phyloP scores from a whole-genome alignment of 2,113 vertebrate species.

The Tachycineta bicolor region DNA sequence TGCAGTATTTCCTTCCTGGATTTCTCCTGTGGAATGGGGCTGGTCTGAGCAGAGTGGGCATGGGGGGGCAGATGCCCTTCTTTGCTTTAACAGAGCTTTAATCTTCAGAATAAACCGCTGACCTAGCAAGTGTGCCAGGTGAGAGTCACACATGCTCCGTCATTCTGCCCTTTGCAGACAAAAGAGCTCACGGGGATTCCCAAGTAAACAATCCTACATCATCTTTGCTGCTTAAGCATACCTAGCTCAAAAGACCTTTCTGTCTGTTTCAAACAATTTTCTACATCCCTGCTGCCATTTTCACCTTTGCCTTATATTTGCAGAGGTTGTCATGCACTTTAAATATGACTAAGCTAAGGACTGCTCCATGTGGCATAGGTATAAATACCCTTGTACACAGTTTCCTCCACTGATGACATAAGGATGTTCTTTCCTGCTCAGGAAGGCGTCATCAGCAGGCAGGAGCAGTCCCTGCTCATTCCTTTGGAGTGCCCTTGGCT shows the following conservation, averaged over 20 bases:
- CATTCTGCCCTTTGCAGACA: not conserved
- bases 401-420: not conserved
- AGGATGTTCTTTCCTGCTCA: not conserved
- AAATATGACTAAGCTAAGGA: not conserved
- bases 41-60: not conserved
- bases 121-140: not conserved
- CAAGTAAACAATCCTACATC: not conserved
- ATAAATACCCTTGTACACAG: not conserved
- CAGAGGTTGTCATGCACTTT: not conserved
- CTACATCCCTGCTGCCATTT: not conserved
- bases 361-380: not conserved
- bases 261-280: not conserved
- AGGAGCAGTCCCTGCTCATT: not conserved
- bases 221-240: not conserved
- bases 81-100: not conserved
- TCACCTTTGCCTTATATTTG: not conserved
- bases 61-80: rapidly evolving
- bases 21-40: not conserved
- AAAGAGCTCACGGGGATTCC: not conserved
- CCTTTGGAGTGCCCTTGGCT: not conserved
- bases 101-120: not conserved
- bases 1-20: not conserved
- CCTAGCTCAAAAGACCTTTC: not conserved
- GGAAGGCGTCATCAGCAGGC: rapidly evolving
- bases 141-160: rapidly evolving